Evolutionary conservation across 2,888 invertebrate species (phyloP), one percentile per base, ranked within the genome.

Genomic region (Aphodius sticticus): DNA sequence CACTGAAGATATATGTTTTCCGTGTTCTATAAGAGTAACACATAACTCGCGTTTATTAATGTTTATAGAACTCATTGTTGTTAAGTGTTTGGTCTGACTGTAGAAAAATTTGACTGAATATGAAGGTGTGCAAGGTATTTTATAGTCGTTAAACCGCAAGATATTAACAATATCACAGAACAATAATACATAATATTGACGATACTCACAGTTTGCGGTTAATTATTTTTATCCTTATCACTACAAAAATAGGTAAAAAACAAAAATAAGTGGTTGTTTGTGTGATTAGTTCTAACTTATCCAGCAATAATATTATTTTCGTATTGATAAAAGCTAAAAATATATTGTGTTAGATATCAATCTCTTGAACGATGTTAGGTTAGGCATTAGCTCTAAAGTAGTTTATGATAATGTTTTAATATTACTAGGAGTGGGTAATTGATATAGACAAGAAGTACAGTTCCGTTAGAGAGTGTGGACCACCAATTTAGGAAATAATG

Each of bases 281-380:
- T 53, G 53, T 2, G 53, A 53, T 53, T 9, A 12, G 53, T 53
- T 53, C 53, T 53, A 53, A 53, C 53, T 53, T 53, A 53, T 53
- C 53, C 53, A 53, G 53, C 53, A 53, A 53, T 53, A 53, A 53
- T 9, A 53, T 53, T 53, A 53, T 7, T 53, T 53, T 53, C 53
- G 53, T 53, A 53, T 53, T 53, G 53, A 53, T 53, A 53, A 53
- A 53, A 53, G 53, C 53, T 53, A 53, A 53, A 53, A 53, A 53
- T 53, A 53, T 53, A 53, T 53, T 3, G 53, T 53, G 53, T 53
- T 53, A 53, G 53, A 53, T 53, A 53, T 53, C 53, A 53, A 53
- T 53, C 53, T 53, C 3, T 53, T 53, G 53, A 53, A 53, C 53
- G 53, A 53, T 53, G 53, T 53, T 53, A 53, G 53, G 53, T 53